Conservation (phyloP, 2,113 vertebrate genomes). For the Crotophaga sulcirostris region DNA sequence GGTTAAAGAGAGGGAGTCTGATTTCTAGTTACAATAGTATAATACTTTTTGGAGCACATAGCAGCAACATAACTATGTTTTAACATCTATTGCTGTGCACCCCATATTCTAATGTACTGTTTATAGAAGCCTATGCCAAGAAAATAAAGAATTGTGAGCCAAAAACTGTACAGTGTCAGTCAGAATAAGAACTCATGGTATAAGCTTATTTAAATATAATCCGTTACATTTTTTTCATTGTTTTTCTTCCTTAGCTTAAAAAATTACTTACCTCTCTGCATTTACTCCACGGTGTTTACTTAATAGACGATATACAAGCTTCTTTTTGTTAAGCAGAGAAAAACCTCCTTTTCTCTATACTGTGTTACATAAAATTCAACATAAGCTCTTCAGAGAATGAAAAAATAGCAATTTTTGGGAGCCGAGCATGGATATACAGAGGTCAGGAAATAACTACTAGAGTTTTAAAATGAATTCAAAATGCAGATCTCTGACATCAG, state of each 20-base stretch:
- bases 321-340: not conserved
- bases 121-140: not conserved
- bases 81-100: not conserved
- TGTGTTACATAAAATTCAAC: constrained; percentile 5
- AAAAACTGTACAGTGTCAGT: not conserved
- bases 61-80: not conserved
- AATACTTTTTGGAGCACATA: not conserved
- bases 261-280: not conserved
- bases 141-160: not conserved
- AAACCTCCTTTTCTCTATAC: not conserved
- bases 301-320: not conserved
- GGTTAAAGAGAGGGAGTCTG: not conserved
- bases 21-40: not conserved
- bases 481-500: constrained; percentile 74
- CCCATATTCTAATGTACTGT: not conserved
- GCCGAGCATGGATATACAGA: rapidly evolving
- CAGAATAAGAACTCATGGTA: not conserved
- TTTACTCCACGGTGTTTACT: not conserved
- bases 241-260: not conserved
- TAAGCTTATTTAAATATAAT: not conserved
- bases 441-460: not conserved
- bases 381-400: not conserved
- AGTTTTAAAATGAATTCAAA: constrained; percentile 15
- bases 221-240: not conserved
- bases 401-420: not conserved